Conservation (phyloP, 1,140 invertebrate species). For the Sarcophaga bullata region DNA sequence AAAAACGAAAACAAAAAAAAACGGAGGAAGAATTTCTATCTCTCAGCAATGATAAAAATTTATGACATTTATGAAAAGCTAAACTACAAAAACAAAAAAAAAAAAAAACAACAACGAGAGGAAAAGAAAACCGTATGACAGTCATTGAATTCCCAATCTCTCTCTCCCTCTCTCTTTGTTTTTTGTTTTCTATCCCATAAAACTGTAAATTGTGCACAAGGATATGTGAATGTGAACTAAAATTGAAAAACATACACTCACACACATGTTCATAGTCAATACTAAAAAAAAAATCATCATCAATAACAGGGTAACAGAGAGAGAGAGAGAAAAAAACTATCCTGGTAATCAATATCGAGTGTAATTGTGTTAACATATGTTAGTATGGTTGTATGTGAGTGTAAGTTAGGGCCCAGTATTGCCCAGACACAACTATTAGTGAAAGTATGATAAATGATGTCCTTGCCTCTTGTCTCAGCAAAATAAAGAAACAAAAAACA, state of each 20-base stretch:
- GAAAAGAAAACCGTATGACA: background rate
- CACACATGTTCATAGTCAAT: too few relatives aligned
- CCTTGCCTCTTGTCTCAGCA: background rate
- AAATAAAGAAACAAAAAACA: too few relatives aligned
- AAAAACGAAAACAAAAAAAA: background rate
- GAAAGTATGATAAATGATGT: background rate
- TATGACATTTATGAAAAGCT: conserved; percentile 15
- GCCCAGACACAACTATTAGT: background rate
- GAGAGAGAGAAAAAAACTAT: background rate
- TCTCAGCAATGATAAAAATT: conserved; percentile 15
- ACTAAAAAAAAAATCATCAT: background rate
- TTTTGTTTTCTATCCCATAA: too few relatives aligned
- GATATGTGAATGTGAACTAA: too few relatives aligned
- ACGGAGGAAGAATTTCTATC: background rate
- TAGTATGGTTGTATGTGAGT: background rate
- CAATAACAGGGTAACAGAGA: background rate
- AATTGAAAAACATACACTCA: too few relatives aligned
- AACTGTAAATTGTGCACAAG: too few relatives aligned
- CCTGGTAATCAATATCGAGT: background rate
- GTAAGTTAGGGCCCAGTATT: background rate
- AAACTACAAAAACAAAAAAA: background rate
- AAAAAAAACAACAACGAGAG: background rate
- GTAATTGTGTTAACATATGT: background rate
- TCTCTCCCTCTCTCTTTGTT: too few relatives aligned
- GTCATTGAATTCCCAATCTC: too few relatives aligned